Evolutionary conservation across 1,140 invertebrate genomes (phyloP), one percentile per base, ranked within the genome.

Genomic region (Apocrypta bakeri): DNA sequence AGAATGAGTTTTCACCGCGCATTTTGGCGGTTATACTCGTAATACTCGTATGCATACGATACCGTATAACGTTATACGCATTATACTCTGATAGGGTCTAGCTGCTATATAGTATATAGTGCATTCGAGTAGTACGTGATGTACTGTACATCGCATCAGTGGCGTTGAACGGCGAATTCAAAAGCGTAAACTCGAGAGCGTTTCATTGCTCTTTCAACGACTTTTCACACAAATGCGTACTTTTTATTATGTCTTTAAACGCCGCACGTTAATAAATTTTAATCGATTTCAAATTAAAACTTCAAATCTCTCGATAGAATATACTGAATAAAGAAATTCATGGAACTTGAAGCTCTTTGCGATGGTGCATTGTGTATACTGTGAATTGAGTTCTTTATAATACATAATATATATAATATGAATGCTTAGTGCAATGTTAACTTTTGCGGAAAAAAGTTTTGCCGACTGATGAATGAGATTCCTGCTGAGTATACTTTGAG

Each of bases 131-230:
- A n/a, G n/a, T n/a, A n/a, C n/a, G n/a, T n/a, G n/a, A n/a, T n/a
- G n/a, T n/a, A n/a, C n/a, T n/a, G n/a, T n/a, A n/a, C n/a, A n/a
- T n/a, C n/a, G n/a, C n/a, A n/a, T n/a, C n/a, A n/a, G n/a, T 73
- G 8, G 42, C 40, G 81, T 66, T 77, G 7, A 71, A 82, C 76
- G 72, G 81, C 64, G 81, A 82, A 77, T 82, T 82, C 68, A 48
- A 82, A 82, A 82, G 71, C 29, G 29, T 77, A 82, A 76, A 69
- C 63, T 64, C 25, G 1, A 21, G 27, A 75, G 6, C 25, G n/a
- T 21, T 72, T 37, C n/a, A 40, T 40, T n/a, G 48, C 21, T 14
- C 8, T 71, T 69, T 79, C 24, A 48, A 56, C 61, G 33, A 11
- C 27, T 42, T 27, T 42, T 31, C 61, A 42, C 12, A 40, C 11